Evolutionary conservation across 2,113 vertebrate species (phyloP), one percentile per base, ranked within the genome.

Genomic region (Drymodes brunneopygia): DNA sequence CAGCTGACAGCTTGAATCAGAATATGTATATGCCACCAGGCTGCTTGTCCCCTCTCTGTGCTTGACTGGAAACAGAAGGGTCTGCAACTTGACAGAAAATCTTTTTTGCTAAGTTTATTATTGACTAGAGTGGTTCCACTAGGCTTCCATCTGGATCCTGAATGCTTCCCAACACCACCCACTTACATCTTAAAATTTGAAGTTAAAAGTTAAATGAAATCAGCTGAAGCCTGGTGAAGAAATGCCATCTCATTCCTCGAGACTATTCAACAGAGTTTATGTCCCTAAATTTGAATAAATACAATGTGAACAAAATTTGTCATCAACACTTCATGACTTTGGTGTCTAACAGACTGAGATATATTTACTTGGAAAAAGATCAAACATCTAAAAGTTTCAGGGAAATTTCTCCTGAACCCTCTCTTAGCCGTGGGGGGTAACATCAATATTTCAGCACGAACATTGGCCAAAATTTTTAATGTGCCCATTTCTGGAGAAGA

Each of bases 51-150:
- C 73, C 18, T 82, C 51, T 81, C 67, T 35, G 2, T 73, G 71
- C 71, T 80, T 93, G 79, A 94, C 69, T 96, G 73, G 85, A 91
- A 95, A 92, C 62, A 94, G 84, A 94, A 94, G 77, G 67, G 50
- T 85, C 78, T 82, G 40, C 60, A 81, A 77, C 53, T 77, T 79
- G 79, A 67, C 50, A 45, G 58, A 90, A 92, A 88, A 74, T 78
- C 51, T 83, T 71, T 97, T 94, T 90, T 88, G 45, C 75, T 90
- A 74, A 84, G 48, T 87, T 93, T 90, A 58, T 95, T 96, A 95
- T 88, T 93, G 81, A 93, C 50, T 92, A 51, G 29, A 79, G 61
- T 81, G 35, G 57, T 92, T 95, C 54, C 83, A 94, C 50, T 77
- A 88, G 53, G 50, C 57, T 85, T 90, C 87, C 85, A 90, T 92